phyloP scores from a whole-genome alignment of 2,797 vertebrate species.

The Otolemur crassicaudatus region DNA sequence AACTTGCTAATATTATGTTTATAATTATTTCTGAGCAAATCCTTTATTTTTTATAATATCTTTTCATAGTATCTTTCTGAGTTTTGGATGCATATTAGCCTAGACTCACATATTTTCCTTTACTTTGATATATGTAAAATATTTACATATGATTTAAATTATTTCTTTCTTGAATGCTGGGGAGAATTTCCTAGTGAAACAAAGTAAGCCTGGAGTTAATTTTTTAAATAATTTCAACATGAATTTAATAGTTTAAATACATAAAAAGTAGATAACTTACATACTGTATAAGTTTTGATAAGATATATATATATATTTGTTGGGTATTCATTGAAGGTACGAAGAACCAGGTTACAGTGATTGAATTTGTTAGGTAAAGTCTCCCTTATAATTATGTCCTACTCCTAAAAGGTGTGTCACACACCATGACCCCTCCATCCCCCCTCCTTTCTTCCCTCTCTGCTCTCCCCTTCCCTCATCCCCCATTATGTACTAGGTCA shows the following conservation, averaged over 20 bases:
- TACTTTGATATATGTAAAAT: background rate
- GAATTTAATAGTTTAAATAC: background rate
- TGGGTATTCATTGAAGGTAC: no score
- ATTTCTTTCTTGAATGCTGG: background rate
- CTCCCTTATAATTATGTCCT: no score
- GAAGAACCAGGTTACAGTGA: no score
- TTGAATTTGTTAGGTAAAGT: no score
- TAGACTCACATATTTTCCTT: background rate
- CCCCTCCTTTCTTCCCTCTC: no score
- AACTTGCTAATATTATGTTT: background rate
- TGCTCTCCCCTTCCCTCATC: no score
- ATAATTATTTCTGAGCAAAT: background rate
- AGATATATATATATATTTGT: background rate
- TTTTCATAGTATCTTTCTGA: background rate
- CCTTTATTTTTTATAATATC: background rate
- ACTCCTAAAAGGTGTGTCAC: no score
- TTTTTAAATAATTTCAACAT: background rate
- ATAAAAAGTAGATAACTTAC: background rate
- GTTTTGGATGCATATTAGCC: background rate
- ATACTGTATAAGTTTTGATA: background rate
- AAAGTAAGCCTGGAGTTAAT: background rate
- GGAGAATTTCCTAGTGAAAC: background rate
- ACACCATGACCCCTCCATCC: no score
- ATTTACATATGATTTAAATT: background rate
- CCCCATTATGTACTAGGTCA: no score